Base-by-base conservation (phyloP, 2,888 invertebrate species). In the Metellina segmentata region DNA sequence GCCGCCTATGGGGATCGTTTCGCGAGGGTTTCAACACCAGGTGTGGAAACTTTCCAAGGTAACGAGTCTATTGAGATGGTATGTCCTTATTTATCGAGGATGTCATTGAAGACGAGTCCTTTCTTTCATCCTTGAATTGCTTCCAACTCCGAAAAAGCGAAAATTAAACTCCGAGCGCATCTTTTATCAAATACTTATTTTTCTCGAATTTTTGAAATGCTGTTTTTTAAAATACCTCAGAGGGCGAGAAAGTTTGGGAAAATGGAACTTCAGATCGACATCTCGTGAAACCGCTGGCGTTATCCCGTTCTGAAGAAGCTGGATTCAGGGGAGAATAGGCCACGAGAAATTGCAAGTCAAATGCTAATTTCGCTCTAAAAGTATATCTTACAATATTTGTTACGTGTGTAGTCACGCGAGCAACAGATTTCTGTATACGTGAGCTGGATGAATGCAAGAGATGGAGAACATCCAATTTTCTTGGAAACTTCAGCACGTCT, bases 381-480 rank as follows among this genome's bases (percentile, higher is more conserved):
- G 69, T 81, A 34, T 70, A 49, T 49, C 61, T 70, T 81, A 6
- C 11, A 49, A 70, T 70, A 7, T 81, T 19, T n/a, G 11, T 79
- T 79, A 69, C 34, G 81, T 49, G 69, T 81, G 49, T 48, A 69
- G 34, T 6, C n/a, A 79, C 51, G 16, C 49, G 34, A 49, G 16
- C 70, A 70, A 81, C 81, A 81, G 81, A 81, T 81, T 81, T 81
- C 51, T 81, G 0, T 9, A n/a, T 19, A 81, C 81, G 81, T 81
- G 81, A 81, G 81, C n/a, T 70, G 71, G 81, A 49, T 81, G n/a
- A 16, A 9, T 81, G 70, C 6, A 7, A 70, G 16, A 61, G 16
- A 79, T 16, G 34, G 20, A n/a, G 52, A 19, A 7, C 34, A 7
- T 53, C 79, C 79, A 79, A 79, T 16, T 51, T n/a, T 75, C 7